Conservation (phyloP, 2,888 invertebrate genomes). For the Protodeltote pygarga region DNA sequence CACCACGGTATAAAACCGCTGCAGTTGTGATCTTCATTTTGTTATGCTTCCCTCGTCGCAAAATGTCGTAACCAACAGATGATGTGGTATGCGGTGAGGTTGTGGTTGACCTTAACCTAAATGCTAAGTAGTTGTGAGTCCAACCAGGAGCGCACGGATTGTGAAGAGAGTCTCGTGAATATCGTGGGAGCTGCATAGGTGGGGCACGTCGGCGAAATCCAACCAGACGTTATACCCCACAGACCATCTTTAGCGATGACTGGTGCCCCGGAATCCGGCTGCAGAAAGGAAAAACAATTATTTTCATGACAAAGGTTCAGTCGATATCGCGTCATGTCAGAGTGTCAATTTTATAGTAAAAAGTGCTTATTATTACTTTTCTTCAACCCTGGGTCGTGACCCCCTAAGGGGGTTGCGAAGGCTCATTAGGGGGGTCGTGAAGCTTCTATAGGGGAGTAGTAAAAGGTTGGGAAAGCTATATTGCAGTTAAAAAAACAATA, state of each 20-base stretch:
- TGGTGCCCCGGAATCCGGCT: slow-evolving; percentile 79
- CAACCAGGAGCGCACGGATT: slow-evolving; percentile 63
- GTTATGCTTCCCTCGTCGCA: slow-evolving; percentile 41
- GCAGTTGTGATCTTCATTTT: slow-evolving; percentile 13
- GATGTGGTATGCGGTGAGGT: slow-evolving; percentile 12
- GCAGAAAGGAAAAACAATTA: too few relatives aligned
- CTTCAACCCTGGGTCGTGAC: too few relatives aligned
- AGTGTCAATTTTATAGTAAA: too few relatives aligned
- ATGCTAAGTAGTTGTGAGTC: slow-evolving; percentile 36
- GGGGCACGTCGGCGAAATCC: slow-evolving; percentile 60
- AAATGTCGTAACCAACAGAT: slow-evolving; percentile 39
- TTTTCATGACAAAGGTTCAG: too few relatives aligned
- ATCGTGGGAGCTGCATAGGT: slow-evolving; percentile 60
- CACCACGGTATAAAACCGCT: not conserved
- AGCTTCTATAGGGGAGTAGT: too few relatives aligned
- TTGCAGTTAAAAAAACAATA: too few relatives aligned
- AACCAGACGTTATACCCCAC: slow-evolving; percentile 80
- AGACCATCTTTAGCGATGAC: slow-evolving; percentile 70
- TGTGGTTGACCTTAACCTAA: slow-evolving; percentile 35
- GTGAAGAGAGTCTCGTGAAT: slow-evolving; percentile 65
- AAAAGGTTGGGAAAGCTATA: too few relatives aligned
- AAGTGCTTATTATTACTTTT: too few relatives aligned
- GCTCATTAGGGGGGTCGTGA: too few relatives aligned
- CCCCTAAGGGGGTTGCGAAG: too few relatives aligned
- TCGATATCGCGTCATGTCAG: too few relatives aligned